Conservation (phyloP, 1,140 invertebrate genomes). For the Gyrodactylus bullatarudis region DNA sequence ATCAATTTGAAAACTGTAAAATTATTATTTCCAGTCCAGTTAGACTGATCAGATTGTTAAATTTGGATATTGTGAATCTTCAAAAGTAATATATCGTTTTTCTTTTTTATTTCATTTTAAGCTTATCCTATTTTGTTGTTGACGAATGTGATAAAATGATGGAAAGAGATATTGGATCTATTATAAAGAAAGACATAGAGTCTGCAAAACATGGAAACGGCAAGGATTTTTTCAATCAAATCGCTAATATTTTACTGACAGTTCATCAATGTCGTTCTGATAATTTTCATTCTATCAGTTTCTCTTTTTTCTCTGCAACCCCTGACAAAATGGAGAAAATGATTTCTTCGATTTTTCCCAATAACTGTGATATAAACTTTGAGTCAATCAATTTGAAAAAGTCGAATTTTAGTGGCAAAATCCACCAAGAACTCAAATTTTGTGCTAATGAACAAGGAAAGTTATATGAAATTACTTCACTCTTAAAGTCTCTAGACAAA, state of each 20-base stretch:
- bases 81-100: not conserved
- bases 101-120: not conserved
- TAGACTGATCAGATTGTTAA: no score
- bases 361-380: not conserved
- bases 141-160: not conserved
- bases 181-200: no score
- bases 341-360: not conserved
- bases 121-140: not conserved
- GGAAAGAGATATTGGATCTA: not conserved
- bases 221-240: not conserved
- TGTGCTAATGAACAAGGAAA: not conserved
- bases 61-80: no score
- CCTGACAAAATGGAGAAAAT: not conserved
- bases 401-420: not conserved
- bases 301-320: not conserved
- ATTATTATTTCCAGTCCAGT: no score
- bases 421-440: not conserved
- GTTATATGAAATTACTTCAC: not conserved
- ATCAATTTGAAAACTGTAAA: no score
- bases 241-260: not conserved
- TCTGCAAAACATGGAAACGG: not conserved
- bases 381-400: not conserved
- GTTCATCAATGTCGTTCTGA: not conserved
- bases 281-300: not conserved
- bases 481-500: not conserved